Evolutionary conservation across 2,113 vertebrate species (phyloP).

Genomic region (Macrotis lagotis): DNA sequence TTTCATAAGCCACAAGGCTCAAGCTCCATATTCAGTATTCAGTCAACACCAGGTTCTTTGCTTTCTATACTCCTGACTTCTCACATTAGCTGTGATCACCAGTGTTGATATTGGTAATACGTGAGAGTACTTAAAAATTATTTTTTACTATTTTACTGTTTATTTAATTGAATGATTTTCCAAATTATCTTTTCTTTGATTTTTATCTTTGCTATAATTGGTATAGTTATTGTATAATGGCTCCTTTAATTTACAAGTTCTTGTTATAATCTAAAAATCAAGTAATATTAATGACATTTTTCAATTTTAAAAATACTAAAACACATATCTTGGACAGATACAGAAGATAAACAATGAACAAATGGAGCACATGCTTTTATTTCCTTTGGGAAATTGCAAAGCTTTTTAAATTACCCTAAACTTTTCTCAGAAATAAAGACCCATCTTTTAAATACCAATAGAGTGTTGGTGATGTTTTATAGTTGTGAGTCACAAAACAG

Average conservation of each 20-base stretch:
- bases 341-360: background rate
- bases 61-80: too few relatives aligned
- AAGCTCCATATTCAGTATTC: too few relatives aligned
- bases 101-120: background rate
- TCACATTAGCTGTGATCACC: too few relatives aligned
- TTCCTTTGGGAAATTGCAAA: background rate
- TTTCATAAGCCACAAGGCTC: too few relatives aligned
- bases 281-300: background rate
- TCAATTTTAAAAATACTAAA: background rate
- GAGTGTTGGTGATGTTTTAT: background rate
- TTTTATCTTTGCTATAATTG: background rate
- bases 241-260: too few relatives aligned
- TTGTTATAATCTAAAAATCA: background rate
- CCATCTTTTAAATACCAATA: background rate
- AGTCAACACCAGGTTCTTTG: too few relatives aligned
- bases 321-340: background rate
- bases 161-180: background rate
- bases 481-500: background rate
- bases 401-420: background rate
- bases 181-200: background rate
- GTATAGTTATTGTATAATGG: background rate
- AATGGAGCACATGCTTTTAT: background rate
- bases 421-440: background rate
- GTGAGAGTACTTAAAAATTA: too few relatives aligned
- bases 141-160: background rate